Conservation (phyloP, 53 echinoderm and acorn worm genomes). For the Paracentrotus lividus region DNA sequence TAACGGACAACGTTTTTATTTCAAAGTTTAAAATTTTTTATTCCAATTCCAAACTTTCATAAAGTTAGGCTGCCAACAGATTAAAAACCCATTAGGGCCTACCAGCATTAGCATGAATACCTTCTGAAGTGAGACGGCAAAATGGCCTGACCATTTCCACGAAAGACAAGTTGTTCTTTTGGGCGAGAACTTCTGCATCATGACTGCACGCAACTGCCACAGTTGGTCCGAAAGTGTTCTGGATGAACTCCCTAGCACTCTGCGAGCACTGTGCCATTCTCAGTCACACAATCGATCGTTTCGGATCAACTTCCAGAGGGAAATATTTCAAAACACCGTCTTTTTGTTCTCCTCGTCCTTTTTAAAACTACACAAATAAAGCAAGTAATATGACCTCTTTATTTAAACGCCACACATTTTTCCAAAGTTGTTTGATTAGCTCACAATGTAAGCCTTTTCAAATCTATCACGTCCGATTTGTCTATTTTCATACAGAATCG, state of each 20-base stretch:
- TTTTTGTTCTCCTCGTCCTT: not conserved
- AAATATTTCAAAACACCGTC: not conserved
- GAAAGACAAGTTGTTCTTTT: slow-evolving; percentile 96
- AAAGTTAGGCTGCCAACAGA: too few relatives aligned
- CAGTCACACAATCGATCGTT: not conserved
- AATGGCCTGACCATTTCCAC: slow-evolving; percentile 97
- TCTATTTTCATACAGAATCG: not conserved
- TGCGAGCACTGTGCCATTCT: slow-evolving; percentile 96
- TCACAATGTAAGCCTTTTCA: not conserved
- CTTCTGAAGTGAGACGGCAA: slow-evolving; percentile 91
- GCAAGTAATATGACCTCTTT: not conserved
- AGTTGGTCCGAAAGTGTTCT: slow-evolving; percentile 96
- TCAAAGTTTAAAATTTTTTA: too few relatives aligned
- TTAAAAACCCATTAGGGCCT: too few relatives aligned
- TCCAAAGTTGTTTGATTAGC: not conserved
- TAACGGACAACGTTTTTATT: too few relatives aligned
- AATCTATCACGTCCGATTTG: not conserved
- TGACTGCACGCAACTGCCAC: slow-evolving; percentile 98
- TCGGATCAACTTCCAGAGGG: too few relatives aligned
- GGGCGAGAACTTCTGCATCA: slow-evolving; percentile 97
- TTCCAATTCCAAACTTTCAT: too few relatives aligned
- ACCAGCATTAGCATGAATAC: slow-evolving; percentile 52
- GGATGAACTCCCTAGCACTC: slow-evolving; percentile 94
- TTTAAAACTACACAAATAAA: not conserved
- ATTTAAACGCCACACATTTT: not conserved